Base-by-base conservation (phyloP, 2,888 invertebrate genomes). In the Tachina lurida region DNA sequence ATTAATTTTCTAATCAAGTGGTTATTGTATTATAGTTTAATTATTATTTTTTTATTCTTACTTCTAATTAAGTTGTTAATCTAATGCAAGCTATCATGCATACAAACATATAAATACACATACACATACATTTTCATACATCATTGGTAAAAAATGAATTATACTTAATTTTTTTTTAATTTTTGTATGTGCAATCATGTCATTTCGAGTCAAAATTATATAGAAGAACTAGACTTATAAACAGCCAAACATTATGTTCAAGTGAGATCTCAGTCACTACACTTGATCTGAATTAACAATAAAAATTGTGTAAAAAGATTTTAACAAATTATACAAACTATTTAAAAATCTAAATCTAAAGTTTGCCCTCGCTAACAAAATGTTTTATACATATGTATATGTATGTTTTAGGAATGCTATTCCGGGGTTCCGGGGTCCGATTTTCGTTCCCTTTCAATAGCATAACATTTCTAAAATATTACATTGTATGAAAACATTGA, bases 21-120 rank as follows among this genome's bases (percentile, higher is more conserved):
- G 65, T 54, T 79, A 47, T 54, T 79, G 71, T 84, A 80, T 70
- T 71, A 68, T 67, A 80, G 67, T 74, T 74, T 74, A 74, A 60
- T 31, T 7, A 31, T 67, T 31, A 31, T 31, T 49, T 70, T 41
- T 79, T 74, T 45, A 54, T 49, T 84, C 41, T 65, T 71, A 43
- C 10, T 60, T 43, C 54, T 80, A 67, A 80, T 73, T 52, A 41
- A 43, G 31, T 79, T 78, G 62, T 80, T 75, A 80, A 80, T 22
- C 54, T 73, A 65, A 76, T 47, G 49, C 47, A 43, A 86, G 52
- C 85, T 60, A 68, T 62, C 60, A 74, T 67, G 56, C 56, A 63
- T 62, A 54, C 49, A 60, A 13, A 41, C 49, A 47, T 39, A 31
- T 31, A 31, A 31, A 31, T 31, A 17, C 17, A 49, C 49, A 19